A percentile compares a stretch with the other conserved stretches of the same genome.
These are phyloP conservation scores for Tauraco hartlaubi DNA, from an alignment of 2,797 vertebrate genomes.

Conservation along the genomic window DNA sequence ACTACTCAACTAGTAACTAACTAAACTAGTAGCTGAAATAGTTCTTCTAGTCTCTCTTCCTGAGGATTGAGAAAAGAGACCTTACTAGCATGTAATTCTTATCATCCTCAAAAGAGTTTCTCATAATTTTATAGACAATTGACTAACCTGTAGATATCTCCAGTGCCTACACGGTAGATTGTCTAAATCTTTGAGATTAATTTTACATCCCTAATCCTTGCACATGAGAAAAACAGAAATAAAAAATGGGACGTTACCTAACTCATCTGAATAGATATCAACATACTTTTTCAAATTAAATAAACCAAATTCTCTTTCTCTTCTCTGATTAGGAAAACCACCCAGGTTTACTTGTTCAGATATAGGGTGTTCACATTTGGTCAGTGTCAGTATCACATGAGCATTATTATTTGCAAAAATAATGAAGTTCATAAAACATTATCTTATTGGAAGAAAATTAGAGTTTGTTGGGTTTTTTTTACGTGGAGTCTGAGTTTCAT, in stretches of 20 bases:
- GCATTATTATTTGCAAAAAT: not conserved
- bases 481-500: not conserved
- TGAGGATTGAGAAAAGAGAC: not conserved
- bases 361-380: not conserved
- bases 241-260: not conserved
- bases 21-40: not conserved
- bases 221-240: not conserved
- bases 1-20: not conserved
- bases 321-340: not conserved
- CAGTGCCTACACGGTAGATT: not conserved
- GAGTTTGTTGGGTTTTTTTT: not conserved
- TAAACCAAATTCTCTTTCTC: not conserved
- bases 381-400: not conserved
- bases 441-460: not conserved
- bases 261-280: not conserved
- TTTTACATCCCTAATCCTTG: not conserved
- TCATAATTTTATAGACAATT: not conserved
- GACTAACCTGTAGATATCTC: not conserved
- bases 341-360: not conserved
- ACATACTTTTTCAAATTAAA: not conserved
- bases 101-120: not conserved
- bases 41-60: not conserved
- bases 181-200: not conserved
- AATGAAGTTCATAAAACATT: not conserved
- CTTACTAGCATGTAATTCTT: not conserved